These are phyloP conservation scores for Xiphophorus birchmanni DNA, from an alignment of 2,797 vertebrate genomes.

Conservation along the genomic window DNA sequence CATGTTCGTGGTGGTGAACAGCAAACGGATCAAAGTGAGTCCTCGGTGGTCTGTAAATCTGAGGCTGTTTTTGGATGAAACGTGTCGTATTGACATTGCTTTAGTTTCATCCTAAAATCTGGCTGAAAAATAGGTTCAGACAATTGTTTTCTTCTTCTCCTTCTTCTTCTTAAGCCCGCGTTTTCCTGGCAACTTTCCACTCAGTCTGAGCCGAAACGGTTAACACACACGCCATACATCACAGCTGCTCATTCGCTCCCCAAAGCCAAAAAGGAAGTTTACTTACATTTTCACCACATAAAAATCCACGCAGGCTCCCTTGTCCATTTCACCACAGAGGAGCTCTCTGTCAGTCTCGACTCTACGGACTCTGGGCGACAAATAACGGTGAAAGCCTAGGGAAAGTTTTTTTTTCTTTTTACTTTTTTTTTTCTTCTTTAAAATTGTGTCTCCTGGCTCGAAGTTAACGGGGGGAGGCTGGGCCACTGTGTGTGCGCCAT, in stretches of 20 bases:
- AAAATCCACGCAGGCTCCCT: conserved; percentile 47
- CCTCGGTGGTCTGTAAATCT: conserved; percentile 12
- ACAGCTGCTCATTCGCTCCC: conserved; percentile 44
- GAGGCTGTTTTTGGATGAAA: neutral
- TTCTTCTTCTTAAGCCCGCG: neutral
- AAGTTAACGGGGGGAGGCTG: conserved; percentile 68
- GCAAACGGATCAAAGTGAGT: conserved; percentile 45
- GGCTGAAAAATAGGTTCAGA: neutral
- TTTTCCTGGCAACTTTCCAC: conserved; percentile 39
- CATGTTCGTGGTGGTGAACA: conserved; percentile 52
- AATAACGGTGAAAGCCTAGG: conserved; percentile 50
- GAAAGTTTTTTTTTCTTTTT: conserved; percentile 50
- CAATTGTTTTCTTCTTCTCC: neutral
- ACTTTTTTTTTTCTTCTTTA: conserved; percentile 46
- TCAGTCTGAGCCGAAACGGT: conserved; percentile 25
- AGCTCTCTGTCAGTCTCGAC: conserved; percentile 32
- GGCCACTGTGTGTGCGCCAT: conserved; percentile 74
- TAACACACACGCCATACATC: conserved; percentile 15
- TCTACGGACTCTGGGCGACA: conserved; percentile 51
- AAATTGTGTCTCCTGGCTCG: conserved; percentile 69
- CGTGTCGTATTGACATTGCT: neutral
- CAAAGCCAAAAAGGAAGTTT: conserved; percentile 66
- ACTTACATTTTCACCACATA: conserved; percentile 77
- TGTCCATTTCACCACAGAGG: conserved; percentile 38
- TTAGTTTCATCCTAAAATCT: neutral